Base-by-base conservation (phyloP, 2,888 invertebrate species). In the Ichneumon xanthorius region DNA sequence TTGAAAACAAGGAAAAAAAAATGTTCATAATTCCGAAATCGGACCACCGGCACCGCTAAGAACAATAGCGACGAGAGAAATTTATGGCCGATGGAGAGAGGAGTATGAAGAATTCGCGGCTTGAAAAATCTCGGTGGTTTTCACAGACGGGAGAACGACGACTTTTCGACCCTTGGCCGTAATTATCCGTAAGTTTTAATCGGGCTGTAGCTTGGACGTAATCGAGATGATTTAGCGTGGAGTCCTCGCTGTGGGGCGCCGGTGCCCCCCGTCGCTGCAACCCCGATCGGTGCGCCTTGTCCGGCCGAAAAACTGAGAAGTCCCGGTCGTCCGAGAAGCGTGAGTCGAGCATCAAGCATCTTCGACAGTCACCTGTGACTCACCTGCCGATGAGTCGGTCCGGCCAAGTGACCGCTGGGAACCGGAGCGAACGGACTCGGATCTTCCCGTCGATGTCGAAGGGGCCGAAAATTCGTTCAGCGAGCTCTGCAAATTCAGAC, bases 151-250 rank as follows among this genome's bases (percentile, higher is more conserved):
- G 68, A 77, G 45, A 53, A 48, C 45, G 22, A 58, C 68, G 22
- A 80, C n/a, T 53, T 40, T 37, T 26, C 50, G 80, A 72, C 83
- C 87, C 84, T 82, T 83, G 73, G 82, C 55, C 86, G 87, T 91
- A 91, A 92, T 92, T 91, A 91, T 87, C 86, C 76, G 53, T 84
- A 85, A 87, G 82, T 88, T 90, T 90, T 90, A 90, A 90, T 91
- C 89, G 86, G 77, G 63, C 70, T 68, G 80, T 84, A 87, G 80
- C 84, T 86, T 71, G 55, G 75, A 82, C 85, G 89, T 90, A 91
- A 91, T 90, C 89, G 89, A 90, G 88, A 87, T 88, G 90, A 92
- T 92, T 90, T 90, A 89, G 89, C 89, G 88, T 85, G 87, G 90
- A 89, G 89, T 87, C 83, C 84, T 71, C 92, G 67, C 92, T 48